A percentile compares a stretch with the other conserved stretches of the same genome.
These are phyloP conservation scores for Heterotis niloticus DNA, from an alignment of 2,113 vertebrate genomes.

Conservation along the genomic window DNA sequence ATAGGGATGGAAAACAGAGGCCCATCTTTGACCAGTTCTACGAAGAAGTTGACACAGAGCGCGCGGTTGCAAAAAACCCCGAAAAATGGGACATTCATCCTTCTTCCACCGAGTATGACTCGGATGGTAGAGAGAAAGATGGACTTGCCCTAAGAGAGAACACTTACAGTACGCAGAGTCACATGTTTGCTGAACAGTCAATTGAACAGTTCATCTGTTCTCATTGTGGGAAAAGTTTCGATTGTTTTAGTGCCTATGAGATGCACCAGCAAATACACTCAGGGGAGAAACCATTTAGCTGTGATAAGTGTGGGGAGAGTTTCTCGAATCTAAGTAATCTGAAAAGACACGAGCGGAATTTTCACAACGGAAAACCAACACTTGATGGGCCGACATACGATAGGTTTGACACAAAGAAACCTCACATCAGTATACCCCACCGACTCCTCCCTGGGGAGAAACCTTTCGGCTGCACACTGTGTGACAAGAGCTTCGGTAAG, in stretches of 20 bases:
- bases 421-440: slow-evolving; percentile 14
- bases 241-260: slow-evolving; percentile 73
- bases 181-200: slow-evolving; percentile 12
- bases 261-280: slow-evolving; percentile 59
- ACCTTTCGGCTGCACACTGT: slow-evolving; percentile 56
- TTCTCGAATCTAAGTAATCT: slow-evolving; percentile 19
- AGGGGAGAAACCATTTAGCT: slow-evolving; percentile 22
- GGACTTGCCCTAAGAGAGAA: slow-evolving; percentile 30
- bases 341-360: slow-evolving; percentile 23
- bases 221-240: slow-evolving; percentile 75
- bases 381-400: background rate
- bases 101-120: slow-evolving; percentile 31
- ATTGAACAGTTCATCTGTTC: slow-evolving; percentile 65
- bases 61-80: background rate
- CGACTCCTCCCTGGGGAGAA: slow-evolving; percentile 18
- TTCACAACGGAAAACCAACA: background rate
- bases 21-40: slow-evolving; percentile 51
- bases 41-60: slow-evolving; percentile 13
- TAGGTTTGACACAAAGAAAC: background rate
- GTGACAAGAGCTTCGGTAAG: slow-evolving; percentile 51
- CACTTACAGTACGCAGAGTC: background rate
- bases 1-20: slow-evolving; percentile 26
- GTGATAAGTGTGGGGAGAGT: slow-evolving; percentile 20
- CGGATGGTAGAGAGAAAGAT: slow-evolving; percentile 28
- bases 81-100: slow-evolving; percentile 7